Evolutionary conservation across 2,113 vertebrate species (phyloP), one percentile per base, ranked within the genome.

Genomic region (Gasterosteus nipponicus): DNA sequence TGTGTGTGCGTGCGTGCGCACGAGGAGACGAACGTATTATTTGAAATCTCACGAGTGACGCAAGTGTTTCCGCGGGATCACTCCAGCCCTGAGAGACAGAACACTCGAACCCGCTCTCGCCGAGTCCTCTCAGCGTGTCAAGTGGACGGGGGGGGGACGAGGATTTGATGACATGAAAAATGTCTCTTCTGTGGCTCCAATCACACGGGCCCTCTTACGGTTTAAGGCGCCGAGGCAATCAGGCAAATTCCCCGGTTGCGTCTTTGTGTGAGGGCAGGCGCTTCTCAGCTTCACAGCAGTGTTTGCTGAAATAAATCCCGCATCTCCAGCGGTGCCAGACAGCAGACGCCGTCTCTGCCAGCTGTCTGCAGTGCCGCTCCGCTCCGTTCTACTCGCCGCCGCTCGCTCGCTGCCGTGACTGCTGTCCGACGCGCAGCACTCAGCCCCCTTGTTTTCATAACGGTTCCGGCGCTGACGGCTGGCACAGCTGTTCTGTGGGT

Each of bases 401-500:
- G 22, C 22, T 26, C 69, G 84, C 83, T 87, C 74, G 83, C 86
- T 74, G 80, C 87, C 62, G 64, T 42, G 82, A 82, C 89, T 90
- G 89, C 91, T 91, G 85, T 89, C 89, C 86, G 86, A 86, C 73
- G 78, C 90, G 73, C 83, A 69, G 90, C 69, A 61, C 91, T 91
- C 90, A 86, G 87, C 86, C 82, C 47, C 85, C 88, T 91, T 93
- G 93, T 95, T 94, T 94, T 93, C 91, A 85, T 89, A 93, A 91
- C 93, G 90, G 89, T 85, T 87, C 85, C 88, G 75, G 87, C 78
- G 86, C 86, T 91, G 89, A 87, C 87, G 92, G 90, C 91, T 91
- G 89, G 92, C 93, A 92, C 93, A 94, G 94, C 94, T 95, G 94
- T 93, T 94, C 86, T 19, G 75, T 26, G 78, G 82, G 90, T 94